These are phyloP conservation scores for Lepus townsendii DNA, from an alignment of 2,797 vertebrate genomes.

Conservation along the genomic window DNA sequence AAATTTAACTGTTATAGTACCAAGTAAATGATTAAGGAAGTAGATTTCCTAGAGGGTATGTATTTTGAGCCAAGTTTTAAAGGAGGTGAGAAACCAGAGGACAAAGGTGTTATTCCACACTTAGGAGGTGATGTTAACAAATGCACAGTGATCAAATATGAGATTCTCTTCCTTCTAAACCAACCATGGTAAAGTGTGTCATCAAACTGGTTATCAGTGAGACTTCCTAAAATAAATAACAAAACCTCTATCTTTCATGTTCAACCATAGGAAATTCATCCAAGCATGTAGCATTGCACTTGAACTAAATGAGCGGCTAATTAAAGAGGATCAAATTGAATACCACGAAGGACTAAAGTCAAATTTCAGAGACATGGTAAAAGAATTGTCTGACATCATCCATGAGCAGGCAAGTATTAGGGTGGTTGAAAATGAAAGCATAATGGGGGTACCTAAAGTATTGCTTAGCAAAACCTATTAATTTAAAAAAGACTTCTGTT, in stretches of 20 bases:
- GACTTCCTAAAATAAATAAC: conserved; percentile 32
- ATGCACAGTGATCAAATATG: neutral
- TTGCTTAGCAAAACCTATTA: conserved; percentile 42
- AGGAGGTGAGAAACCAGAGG: conserved; percentile 29
- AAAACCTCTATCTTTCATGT: conserved; percentile 59
- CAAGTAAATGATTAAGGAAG: neutral
- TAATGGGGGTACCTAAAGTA: neutral
- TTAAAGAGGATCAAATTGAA: conserved; percentile 98
- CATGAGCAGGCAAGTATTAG: conserved; percentile 94
- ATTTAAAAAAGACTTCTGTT: conserved; percentile 14
- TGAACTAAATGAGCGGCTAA: conserved; percentile 96
- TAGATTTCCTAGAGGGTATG: neutral
- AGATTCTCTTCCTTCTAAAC: conserved; percentile 36
- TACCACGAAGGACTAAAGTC: conserved; percentile 98
- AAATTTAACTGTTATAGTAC: neutral
- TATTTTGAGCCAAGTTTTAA: conserved; percentile 59
- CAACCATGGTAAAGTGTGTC: neutral
- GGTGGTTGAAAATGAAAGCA: neutral
- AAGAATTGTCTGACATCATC: conserved; percentile 98
- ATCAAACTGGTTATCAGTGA: neutral
- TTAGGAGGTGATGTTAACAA: conserved; percentile 8
- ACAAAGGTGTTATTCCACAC: neutral
- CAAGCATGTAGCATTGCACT: conserved; percentile 96
- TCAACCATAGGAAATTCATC: conserved; percentile 93
- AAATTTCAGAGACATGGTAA: conserved; percentile 98